A percentile compares a stretch with the other conserved stretches of the same genome.
phyloP scores from a whole-genome alignment of 2,797 vertebrate species.

The Xerus rutilus region DNA sequence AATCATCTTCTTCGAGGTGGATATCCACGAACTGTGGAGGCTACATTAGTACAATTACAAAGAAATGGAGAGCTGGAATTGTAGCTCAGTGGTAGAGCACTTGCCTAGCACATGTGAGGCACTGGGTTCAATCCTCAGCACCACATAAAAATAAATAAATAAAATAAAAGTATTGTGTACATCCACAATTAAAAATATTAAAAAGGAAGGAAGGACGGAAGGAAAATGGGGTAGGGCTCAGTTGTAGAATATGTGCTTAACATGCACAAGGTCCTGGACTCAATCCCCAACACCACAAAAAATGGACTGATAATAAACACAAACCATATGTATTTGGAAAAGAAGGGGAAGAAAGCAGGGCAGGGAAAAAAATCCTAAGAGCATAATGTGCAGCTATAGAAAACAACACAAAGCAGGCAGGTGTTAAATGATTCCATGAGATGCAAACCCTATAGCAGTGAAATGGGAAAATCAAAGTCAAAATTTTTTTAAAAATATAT shows the following conservation, averaged over 20 bases:
- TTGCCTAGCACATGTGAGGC: neutral
- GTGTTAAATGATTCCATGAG: neutral
- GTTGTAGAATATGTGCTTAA: no score
- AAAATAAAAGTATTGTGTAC: no score
- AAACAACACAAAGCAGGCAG: neutral
- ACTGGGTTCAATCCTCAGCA: neutral
- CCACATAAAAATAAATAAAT: no score
- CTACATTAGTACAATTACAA: slow-evolving; percentile 83
- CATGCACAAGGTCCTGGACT: no score
- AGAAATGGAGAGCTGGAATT: neutral
- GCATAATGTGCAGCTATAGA: neutral
- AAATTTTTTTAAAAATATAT: slow-evolving; percentile 24
- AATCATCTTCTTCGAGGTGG: slow-evolving; percentile 95
- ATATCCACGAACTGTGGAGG: slow-evolving; percentile 97
- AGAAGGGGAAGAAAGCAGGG: neutral
- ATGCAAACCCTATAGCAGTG: neutral
- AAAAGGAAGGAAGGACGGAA: no score
- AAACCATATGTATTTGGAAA: neutral
- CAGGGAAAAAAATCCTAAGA: neutral
- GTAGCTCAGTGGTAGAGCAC: neutral
- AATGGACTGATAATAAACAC: neutral
- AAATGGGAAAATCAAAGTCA: neutral
- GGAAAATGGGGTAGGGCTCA: no score
- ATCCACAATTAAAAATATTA: neutral
- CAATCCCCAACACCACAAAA: no score